Evolutionary conservation across 2,888 invertebrate species (phyloP).

Genomic region (Falcaria lacertinaria): DNA sequence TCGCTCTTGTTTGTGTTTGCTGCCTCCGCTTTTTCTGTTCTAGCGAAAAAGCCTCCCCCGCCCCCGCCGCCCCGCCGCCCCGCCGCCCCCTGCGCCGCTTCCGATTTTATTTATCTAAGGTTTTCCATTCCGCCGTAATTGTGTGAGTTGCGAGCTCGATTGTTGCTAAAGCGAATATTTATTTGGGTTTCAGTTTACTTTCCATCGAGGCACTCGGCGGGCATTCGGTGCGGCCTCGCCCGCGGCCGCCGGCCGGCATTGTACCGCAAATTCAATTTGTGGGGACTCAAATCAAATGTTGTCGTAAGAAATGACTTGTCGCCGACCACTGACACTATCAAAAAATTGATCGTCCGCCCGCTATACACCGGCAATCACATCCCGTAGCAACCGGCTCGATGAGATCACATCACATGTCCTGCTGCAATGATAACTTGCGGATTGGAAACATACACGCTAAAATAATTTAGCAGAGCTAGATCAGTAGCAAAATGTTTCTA

Average conservation of each 20-base stretch:
- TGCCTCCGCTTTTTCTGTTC: constrained; percentile 62
- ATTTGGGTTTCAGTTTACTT: constrained; percentile 70
- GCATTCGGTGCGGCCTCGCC: constrained; percentile 17
- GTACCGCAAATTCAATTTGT: constrained; percentile 72
- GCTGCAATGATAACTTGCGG: not conserved
- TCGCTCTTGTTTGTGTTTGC: constrained; percentile 70
- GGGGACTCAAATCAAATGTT: constrained; percentile 69
- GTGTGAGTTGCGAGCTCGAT: constrained; percentile 73
- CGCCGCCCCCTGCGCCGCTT: constrained; percentile 40
- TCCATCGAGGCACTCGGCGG: constrained; percentile 36
- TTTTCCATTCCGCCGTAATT: constrained; percentile 75
- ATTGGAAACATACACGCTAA: constrained; percentile 1
- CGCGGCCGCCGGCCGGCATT: constrained; percentile 36
- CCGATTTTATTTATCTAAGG: constrained; percentile 76
- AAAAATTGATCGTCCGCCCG: constrained; percentile 65
- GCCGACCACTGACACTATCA: constrained; percentile 69
- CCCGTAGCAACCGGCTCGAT: not conserved
- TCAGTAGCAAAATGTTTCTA: no score
- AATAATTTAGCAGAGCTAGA: no score
- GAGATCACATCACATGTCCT: not conserved
- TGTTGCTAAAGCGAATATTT: constrained; percentile 77
- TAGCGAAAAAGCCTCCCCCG: constrained; percentile 44
- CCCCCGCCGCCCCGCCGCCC: constrained; percentile 7
- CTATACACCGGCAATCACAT: constrained; percentile 9
- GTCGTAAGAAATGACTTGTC: constrained; percentile 68